Evolutionary conservation across 2,113 vertebrate genomes (phyloP), one percentile per base, ranked within the genome.

Genomic region (Mustelus asterias): DNA sequence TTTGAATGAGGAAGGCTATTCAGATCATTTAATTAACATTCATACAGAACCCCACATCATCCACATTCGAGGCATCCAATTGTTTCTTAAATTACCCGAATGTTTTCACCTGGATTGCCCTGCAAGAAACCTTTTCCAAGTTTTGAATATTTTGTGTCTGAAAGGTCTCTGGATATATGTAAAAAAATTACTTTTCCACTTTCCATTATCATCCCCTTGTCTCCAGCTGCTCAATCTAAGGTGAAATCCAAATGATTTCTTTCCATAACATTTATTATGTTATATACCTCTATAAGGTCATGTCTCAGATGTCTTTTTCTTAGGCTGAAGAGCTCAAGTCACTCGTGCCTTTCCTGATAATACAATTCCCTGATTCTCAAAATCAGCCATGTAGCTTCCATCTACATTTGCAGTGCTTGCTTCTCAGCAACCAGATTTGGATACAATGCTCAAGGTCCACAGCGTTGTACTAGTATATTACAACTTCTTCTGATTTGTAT

Each of bases 401-500:
- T 37, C 41, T 22, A 44, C 18, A 85, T 44, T 37, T 44, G 5
- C 80, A 44, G 14, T 44, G 41, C 37, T 44, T 85, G 41, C 20
- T 44, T 85, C 80, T 44, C 37, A 85, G 37, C 76, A 78, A 24
- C 37, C 41, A 85, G 41, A 44, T 1, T 37, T 22, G 6, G 41
- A 44, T 37, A 41, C 80, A 85, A 4, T 44, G 37, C 18, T 85
- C 18, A 85, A 44, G 41, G 16, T 44, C 33, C 76, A 78, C 11
- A 78, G 33, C 76, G n/a, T n/a, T 85, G 16, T 85, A 44, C 14
- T 8, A 37, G 20, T 44, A 44, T 37, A 44, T 85, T 37, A 20
- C 80, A 85, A 85, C 80, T 85, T 44, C 80, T 85, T 44, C 37
- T 85, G 80, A 78, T n/a, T 78, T 78, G 76, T n/a, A n/a, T 78